Percentiles rank a stretch among this genome's conserved stretches.
Conservation (phyloP, 2,113 vertebrate genomes). For the Oryctolagus cuniculus region mOryCun1.1 NC_091440.1:29097001-29097500, state of each 20-base stretch:
- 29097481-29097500: not conserved
- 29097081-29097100: too few relatives aligned
- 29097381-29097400: not conserved
- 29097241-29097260: not conserved
- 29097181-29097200: not conserved
- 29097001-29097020: too few relatives aligned
- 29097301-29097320: not conserved
- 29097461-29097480: not conserved
- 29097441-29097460: not conserved
- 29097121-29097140: not conserved
- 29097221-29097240: not conserved
- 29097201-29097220: not conserved
- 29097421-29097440: not conserved
- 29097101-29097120: too few relatives aligned
- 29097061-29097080: too few relatives aligned
- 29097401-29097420: not conserved
- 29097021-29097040: too few relatives aligned
- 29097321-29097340: not conserved
- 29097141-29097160: not conserved
- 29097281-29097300: not conserved
- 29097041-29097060: too few relatives aligned
- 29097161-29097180: not conserved
- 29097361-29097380: not conserved
- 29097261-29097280: not conserved
- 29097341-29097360: not conserved